phyloP scores from a whole-genome alignment of 2,113 vertebrate genomes.

The Lutjanus erythropterus region DNA sequence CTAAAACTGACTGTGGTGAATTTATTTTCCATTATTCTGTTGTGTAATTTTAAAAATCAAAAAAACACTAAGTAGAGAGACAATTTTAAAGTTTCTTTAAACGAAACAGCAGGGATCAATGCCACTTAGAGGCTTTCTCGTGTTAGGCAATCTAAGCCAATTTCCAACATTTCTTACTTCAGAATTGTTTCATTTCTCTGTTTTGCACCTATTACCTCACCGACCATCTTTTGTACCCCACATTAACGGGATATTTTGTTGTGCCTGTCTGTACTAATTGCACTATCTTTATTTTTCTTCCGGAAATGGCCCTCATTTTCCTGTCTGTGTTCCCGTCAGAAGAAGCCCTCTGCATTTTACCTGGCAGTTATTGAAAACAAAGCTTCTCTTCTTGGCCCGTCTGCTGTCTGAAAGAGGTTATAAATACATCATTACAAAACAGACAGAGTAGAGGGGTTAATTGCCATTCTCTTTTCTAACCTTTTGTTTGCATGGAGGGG shows the following conservation, averaged over 20 bases:
- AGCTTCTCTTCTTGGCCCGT: background rate
- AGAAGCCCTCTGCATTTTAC: background rate
- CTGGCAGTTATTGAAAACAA: slow-evolving; percentile 12
- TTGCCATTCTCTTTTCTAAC: background rate
- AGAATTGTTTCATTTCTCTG: background rate
- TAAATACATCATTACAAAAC: slow-evolving; percentile 3
- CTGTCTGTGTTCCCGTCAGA: background rate
- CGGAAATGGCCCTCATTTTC: background rate
- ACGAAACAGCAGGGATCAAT: background rate
- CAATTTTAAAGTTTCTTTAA: slow-evolving; percentile 2
- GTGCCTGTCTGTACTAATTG: background rate
- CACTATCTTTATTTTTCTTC: background rate
- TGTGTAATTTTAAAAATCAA: background rate
- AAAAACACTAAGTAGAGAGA: background rate
- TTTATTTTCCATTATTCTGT: background rate
- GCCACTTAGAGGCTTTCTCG: background rate
- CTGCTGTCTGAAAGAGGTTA: background rate
- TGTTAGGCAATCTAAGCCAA: background rate
- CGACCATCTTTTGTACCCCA: background rate
- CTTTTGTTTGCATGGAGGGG: background rate
- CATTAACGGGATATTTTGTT: background rate
- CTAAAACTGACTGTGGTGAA: background rate
- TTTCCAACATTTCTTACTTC: background rate
- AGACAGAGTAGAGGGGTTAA: background rate
- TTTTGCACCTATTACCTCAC: background rate